phyloP scores from a whole-genome alignment of 2,888 invertebrate species.

The Chloroclystis v-ata region DNA sequence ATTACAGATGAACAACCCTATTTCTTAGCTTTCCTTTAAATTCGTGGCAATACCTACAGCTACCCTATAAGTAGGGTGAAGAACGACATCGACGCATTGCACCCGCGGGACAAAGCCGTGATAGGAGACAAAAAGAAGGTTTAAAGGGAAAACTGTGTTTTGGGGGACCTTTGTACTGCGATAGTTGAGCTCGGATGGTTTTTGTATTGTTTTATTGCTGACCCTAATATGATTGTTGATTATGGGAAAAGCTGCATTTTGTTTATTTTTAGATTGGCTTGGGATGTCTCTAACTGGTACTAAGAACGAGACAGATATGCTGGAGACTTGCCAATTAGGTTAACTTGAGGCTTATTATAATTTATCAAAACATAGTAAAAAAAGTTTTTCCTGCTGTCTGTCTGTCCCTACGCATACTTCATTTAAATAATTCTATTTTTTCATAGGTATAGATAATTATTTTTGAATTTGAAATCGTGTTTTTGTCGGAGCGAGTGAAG shows the following conservation, averaged over 20 bases:
- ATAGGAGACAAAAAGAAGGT: constrained; percentile 53
- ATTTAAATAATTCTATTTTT: no score
- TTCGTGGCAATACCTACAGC: not conserved
- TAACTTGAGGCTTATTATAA: no score
- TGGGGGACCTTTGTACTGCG: constrained; percentile 26
- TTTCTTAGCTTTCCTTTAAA: not conserved
- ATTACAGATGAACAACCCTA: no score
- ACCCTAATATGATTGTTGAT: constrained; percentile 14
- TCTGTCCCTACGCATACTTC: no score
- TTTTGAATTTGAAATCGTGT: no score
- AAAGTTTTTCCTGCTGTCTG: no score
- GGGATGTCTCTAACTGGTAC: no score
- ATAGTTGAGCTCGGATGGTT: constrained; percentile 16
- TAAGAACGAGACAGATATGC: no score
- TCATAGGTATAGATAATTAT: no score
- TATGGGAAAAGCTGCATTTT: constrained; percentile 8
- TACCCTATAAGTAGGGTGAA: constrained; percentile 24
- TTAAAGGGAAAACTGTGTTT: constrained; percentile 52
- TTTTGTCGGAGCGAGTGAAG: no score
- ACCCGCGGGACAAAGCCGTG: constrained; percentile 61
- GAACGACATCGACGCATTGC: constrained; percentile 65
- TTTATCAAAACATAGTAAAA: no score
- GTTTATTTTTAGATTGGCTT: not conserved
- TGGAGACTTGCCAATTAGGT: no score
- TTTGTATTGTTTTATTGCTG: constrained; percentile 24